Conservation (phyloP, 2,797 vertebrate genomes). For the Cichlasoma orientale region DNA sequence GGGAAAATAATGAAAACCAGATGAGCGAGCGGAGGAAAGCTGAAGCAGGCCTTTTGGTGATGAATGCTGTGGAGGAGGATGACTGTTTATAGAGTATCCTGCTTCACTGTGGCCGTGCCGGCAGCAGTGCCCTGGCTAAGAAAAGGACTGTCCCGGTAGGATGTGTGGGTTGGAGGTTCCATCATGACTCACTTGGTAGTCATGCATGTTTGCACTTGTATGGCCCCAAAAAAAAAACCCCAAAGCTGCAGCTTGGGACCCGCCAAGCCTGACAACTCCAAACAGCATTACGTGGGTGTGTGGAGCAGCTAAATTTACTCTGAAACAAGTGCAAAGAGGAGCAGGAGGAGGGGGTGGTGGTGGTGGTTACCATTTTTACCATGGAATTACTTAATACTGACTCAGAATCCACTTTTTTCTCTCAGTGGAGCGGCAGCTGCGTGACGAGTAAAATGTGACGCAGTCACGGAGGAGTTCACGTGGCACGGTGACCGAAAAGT, state of each 20-base stretch:
- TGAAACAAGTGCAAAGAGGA: slow-evolving; percentile 63
- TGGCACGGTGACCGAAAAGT: slow-evolving; percentile 36
- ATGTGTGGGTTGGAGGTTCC: slow-evolving; percentile 76
- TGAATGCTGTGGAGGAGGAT: slow-evolving; percentile 65
- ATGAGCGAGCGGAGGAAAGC: slow-evolving; percentile 64
- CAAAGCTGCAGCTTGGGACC: slow-evolving; percentile 45
- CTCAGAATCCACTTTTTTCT: slow-evolving; percentile 37
- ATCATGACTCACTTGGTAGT: slow-evolving; percentile 78
- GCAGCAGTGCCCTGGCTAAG: slow-evolving; percentile 56
- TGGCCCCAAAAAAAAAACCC: slow-evolving; percentile 45
- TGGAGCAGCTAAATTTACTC: slow-evolving; percentile 72
- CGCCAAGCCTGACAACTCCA: slow-evolving; percentile 66
- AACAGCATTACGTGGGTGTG: slow-evolving; percentile 71
- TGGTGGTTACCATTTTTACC: slow-evolving; percentile 34
- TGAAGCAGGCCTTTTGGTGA: slow-evolving; percentile 64
- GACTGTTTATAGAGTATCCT: slow-evolving; percentile 67
- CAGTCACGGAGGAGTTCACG: slow-evolving; percentile 23
- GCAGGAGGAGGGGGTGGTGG: slow-evolving; percentile 12
- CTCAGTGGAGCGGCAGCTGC: neutral
- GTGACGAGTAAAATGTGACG: slow-evolving; percentile 45
- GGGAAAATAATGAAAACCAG: slow-evolving; percentile 76
- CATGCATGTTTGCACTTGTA: slow-evolving; percentile 67
- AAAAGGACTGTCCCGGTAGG: slow-evolving; percentile 68
- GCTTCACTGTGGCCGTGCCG: slow-evolving; percentile 30
- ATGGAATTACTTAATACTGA: slow-evolving; percentile 58